A percentile compares a stretch with the other conserved stretches of the same genome.
Evolutionary conservation across 2,797 vertebrate species (phyloP).

Genomic region (Acanthurus tractus): DNA sequence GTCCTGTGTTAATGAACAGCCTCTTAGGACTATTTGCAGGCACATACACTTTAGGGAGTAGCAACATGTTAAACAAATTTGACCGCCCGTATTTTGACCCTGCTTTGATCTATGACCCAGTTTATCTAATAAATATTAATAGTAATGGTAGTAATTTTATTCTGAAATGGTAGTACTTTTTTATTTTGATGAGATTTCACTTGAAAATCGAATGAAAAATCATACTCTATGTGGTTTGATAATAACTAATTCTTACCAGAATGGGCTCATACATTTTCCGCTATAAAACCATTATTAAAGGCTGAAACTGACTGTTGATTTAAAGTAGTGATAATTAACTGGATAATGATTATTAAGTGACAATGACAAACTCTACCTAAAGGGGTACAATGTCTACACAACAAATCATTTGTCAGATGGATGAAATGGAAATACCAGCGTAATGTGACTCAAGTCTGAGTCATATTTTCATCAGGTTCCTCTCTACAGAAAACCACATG

Average conservation of each 20-base stretch:
- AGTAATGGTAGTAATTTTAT: too few species aligned
- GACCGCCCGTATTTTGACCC: background rate
- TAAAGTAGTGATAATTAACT: background rate
- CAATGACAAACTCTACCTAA: background rate
- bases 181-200: too few species aligned
- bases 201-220: too few species aligned
- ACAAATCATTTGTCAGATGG: too few species aligned
- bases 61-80: constrained; percentile 33
- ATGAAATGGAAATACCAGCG: background rate
- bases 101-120: background rate
- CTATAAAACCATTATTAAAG: too few species aligned
- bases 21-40: constrained; percentile 45
- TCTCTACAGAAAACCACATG: background rate
- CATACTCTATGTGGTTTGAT: too few species aligned
- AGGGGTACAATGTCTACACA: background rate
- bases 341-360: background rate
- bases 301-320: background rate
- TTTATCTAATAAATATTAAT: background rate
- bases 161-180: too few species aligned
- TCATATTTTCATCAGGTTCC: background rate
- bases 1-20: constrained; percentile 56
- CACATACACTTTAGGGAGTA: constrained; percentile 31
- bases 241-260: too few species aligned
- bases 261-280: too few species aligned
- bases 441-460: constrained; percentile 4